Conservation (phyloP, 2,888 invertebrate genomes). For the Mesorhabditis spiculigera region DNA sequence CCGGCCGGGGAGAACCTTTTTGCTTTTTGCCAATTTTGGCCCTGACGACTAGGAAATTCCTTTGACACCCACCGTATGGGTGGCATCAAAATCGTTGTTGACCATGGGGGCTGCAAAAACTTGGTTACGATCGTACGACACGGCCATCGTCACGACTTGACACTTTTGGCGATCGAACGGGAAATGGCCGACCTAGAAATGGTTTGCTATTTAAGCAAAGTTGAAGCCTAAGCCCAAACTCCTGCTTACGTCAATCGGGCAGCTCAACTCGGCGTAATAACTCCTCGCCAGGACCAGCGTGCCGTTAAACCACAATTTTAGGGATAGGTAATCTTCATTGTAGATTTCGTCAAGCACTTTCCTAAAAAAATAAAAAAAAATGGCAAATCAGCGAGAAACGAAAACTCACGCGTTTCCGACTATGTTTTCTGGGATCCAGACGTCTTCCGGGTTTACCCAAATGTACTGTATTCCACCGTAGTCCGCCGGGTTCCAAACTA, state of each 20-base stretch:
- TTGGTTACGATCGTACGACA: neutral
- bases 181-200: neutral
- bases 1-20: slow-evolving; percentile 61
- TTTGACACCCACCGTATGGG: neutral
- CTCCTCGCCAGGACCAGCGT: neutral
- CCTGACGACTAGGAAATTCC: neutral
- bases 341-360: neutral
- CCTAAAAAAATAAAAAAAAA: neutral
- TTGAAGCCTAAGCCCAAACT: neutral
- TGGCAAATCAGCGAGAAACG: neutral
- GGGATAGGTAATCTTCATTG: neutral
- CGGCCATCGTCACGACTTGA: neutral
- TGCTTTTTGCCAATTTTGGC: too few relatives aligned
- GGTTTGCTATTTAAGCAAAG: too few relatives aligned
- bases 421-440: neutral
- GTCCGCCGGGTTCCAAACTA: neutral
- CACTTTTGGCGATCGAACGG: neutral
- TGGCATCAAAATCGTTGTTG: neutral
- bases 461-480: neutral
- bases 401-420: neutral
- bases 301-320: slow-evolving; percentile 1
- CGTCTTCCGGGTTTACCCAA: neutral
- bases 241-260: slow-evolving; percentile 2
- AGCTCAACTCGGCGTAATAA: slow-evolving; percentile 1
- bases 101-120: neutral